These are phyloP conservation scores for Macrotrachela quadricornifera DNA, from an alignment of 1,140 invertebrate genomes.

Conservation along the genomic window DNA sequence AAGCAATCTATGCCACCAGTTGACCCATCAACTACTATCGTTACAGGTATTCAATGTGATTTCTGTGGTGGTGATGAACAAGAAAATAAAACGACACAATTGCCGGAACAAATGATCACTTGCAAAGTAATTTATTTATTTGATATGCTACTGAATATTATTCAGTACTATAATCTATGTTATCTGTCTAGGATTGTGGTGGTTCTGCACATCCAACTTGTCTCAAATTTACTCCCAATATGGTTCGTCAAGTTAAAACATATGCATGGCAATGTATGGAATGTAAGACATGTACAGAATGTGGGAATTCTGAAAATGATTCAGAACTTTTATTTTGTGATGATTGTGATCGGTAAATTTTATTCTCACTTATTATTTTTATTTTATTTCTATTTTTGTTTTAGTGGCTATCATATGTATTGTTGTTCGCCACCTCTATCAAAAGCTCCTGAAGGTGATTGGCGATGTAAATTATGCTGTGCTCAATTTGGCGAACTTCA, in stretches of 20 bases:
- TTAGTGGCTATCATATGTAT: slow-evolving; percentile 99
- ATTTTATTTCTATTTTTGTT: slow-evolving; percentile 97
- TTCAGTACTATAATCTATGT: too few species aligned
- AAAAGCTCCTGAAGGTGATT: slow-evolving; percentile 67
- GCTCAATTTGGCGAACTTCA: too few species aligned
- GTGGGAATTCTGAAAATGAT: slow-evolving; percentile 96
- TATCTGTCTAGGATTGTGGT: slow-evolving; percentile 56
- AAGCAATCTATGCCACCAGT: too few species aligned
- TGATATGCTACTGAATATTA: too few species aligned
- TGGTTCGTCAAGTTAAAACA: slow-evolving; percentile 89
- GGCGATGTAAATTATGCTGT: slow-evolving; percentile 5
- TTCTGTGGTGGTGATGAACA: slow-evolving; percentile 84
- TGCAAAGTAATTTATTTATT: too few species aligned
- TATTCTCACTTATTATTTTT: slow-evolving; percentile 35
- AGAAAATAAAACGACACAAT: slow-evolving; percentile 84
- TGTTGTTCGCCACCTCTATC: slow-evolving; percentile 75
- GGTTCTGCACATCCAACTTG: slow-evolving; percentile 58
- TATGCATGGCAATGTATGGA: slow-evolving; percentile 96
- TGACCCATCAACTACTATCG: too few species aligned
- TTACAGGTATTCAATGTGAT: slow-evolving; percentile 52
- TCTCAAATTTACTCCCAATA: slow-evolving; percentile 91
- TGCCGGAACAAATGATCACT: slow-evolving; percentile 49
- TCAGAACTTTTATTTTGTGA: slow-evolving; percentile 97
- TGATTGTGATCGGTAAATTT: slow-evolving; percentile 66
- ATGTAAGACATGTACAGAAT: slow-evolving; percentile 96